Evolutionary conservation across 2,888 invertebrate species (phyloP).

Genomic region (Drosophila percnosoma): DNA sequence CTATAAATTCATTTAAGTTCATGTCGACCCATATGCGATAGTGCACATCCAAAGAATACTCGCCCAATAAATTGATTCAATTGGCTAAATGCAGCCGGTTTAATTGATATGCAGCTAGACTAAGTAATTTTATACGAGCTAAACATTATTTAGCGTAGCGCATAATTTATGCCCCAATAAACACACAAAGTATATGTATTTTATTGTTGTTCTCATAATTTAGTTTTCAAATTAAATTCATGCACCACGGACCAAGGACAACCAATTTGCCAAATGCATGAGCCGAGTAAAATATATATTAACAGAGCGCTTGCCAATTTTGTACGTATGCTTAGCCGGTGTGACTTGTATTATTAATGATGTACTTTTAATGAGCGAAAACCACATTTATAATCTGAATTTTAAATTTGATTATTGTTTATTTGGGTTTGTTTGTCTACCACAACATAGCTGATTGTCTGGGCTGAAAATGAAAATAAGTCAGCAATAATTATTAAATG

Average conservation of each 20-base stretch:
- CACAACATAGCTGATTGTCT: neutral
- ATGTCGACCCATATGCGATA: neutral
- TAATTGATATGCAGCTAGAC: constrained; percentile 63
- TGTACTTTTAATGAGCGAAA: constrained; percentile 27
- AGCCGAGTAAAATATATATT: constrained; percentile 35
- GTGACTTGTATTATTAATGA: constrained; percentile 25
- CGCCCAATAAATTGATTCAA: constrained; percentile 47
- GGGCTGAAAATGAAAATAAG: constrained; percentile 3
- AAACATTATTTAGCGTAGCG: constrained; percentile 51
- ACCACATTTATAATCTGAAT: constrained; percentile 43
- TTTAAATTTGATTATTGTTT: constrained; percentile 39
- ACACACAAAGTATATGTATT: constrained; percentile 64
- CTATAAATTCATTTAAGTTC: constrained; percentile 26
- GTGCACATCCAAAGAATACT: constrained; percentile 36
- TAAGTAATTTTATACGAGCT: constrained; percentile 27
- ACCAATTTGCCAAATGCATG: constrained; percentile 23
- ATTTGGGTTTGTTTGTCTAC: constrained; percentile 10
- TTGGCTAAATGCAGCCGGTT: constrained; percentile 33
- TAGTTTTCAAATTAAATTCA: constrained; percentile 24
- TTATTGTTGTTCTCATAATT: constrained; percentile 35
- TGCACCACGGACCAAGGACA: constrained; percentile 15
- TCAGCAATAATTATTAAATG: constrained; percentile 10
- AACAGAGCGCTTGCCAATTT: constrained; percentile 45
- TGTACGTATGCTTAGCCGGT: constrained; percentile 11
- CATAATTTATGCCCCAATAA: constrained; percentile 67